Conservation (phyloP, 2,113 vertebrate genomes). For the Megaceryle maxima region DNA sequence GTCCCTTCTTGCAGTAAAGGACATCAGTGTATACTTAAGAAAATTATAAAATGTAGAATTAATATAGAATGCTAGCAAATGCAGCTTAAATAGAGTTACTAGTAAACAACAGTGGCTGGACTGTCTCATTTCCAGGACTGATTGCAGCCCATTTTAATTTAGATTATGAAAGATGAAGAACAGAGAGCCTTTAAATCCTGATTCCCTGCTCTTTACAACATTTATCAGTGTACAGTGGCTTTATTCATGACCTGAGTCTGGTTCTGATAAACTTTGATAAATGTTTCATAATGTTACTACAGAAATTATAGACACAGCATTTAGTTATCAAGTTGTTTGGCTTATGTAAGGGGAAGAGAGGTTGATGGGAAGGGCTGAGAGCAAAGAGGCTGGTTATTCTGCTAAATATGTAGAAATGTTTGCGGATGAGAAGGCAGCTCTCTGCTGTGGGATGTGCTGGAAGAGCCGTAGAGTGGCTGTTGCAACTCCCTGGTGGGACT, state of each 20-base stretch:
- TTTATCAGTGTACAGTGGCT: neutral
- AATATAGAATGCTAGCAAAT: neutral
- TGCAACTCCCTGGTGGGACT: neutral
- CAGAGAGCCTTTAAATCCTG: neutral
- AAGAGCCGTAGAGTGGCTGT: neutral
- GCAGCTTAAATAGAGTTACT: neutral
- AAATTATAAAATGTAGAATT: neutral
- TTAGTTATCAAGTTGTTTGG: neutral
- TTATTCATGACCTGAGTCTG: neutral
- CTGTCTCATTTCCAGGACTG: conserved; percentile 14
- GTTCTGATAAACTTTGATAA: conserved; percentile 19
- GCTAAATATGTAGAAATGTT: neutral
- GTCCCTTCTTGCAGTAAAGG: neutral
- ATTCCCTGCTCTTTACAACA: neutral
- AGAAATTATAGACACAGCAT: neutral
- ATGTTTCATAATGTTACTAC: neutral
- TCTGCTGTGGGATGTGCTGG: neutral
- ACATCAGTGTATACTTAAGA: neutral
- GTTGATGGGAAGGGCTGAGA: neutral
- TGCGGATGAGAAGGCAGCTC: neutral
- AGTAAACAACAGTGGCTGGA: neutral
- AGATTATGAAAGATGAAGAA: neutral
- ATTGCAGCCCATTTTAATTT: neutral
- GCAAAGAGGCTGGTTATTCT: neutral
- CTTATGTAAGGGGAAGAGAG: neutral